These are phyloP conservation scores for Ooceraea biroi DNA, from an alignment of 1,140 invertebrate genomes.

Conservation along the genomic window DNA sequence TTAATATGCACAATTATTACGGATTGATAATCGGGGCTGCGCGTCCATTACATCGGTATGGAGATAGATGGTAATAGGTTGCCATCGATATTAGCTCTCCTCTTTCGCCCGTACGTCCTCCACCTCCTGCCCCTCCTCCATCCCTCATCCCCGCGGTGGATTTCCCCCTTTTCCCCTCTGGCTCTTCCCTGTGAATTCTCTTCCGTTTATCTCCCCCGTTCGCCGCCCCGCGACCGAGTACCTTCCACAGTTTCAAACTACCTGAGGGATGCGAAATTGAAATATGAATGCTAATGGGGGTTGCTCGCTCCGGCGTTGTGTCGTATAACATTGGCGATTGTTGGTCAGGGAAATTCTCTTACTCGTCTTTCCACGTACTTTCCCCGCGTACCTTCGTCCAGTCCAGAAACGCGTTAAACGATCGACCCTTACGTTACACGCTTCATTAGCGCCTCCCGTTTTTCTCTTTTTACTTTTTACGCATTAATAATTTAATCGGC, in stretches of 20 bases:
- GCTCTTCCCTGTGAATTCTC: constrained; percentile 62
- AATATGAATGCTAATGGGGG: constrained; percentile 81
- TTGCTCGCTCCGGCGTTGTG: constrained; percentile 68
- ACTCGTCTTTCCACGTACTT: constrained; percentile 9
- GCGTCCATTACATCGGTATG: constrained; percentile 78
- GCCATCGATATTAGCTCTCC: constrained; percentile 75
- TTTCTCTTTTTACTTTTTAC: not conserved
- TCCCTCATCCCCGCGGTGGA: constrained; percentile 7
- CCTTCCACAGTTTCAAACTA: constrained; percentile 66
- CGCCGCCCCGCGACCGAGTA: constrained; percentile 36
- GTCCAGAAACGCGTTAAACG: not conserved
- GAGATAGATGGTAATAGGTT: constrained; percentile 82
- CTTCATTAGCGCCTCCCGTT: not conserved
- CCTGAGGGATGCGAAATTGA: constrained; percentile 79
- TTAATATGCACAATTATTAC: constrained; percentile 84
- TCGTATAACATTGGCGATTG: constrained; percentile 75
- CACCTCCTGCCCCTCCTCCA: constrained; percentile 19
- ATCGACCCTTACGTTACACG: not conserved
- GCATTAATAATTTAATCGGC: not conserved
- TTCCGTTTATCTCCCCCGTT: constrained; percentile 69
- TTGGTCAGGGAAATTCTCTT: constrained; percentile 59
- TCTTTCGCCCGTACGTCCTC: constrained; percentile 56
- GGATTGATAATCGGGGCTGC: constrained; percentile 82
- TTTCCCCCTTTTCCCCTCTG: constrained; percentile 24
- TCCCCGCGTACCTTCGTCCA: constrained; percentile 2